Evolutionary conservation across 2,888 invertebrate genomes (phyloP), one percentile per base, ranked within the genome.

Genomic region (Dioctria rufipes): DNA sequence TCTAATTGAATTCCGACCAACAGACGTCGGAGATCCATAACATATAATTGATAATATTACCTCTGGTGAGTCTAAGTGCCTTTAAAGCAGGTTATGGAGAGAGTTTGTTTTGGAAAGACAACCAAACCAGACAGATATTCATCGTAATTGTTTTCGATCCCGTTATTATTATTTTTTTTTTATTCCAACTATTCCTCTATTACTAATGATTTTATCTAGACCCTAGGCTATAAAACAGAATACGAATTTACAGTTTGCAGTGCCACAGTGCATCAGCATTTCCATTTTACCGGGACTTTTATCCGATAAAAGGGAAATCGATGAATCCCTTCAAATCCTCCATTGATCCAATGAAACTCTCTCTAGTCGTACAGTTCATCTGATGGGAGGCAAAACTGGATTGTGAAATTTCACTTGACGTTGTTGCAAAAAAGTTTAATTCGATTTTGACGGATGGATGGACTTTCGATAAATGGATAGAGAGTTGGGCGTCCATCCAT

Each of bases 241-340:
- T 6, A 46, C 9, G 49, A 9, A 11, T 54, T 5, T 46, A 46
- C 46, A 1, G 0, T 46, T 46, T 8, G 46, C 8, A 46, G 46
- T 46, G 8, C 46, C 8, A 6, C 46, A 46, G 8, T 46, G 46
- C 46, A 46, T 46, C 46, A 46, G 46, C 2, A 54, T n/a, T 54
- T 54, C 6, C 4, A 54, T n/a, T 4, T 11, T n/a, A 54, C 54
- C 11, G 4, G 11, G 54, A 54, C 6, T 11, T 77, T 63, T 43
- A 77, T 77, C 77, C 77, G 61, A 77, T 77, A 77, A 63, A 63
- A 77, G 63, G 25, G 63, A 77, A 77, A 77, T 77, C 77, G 63
- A 77, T 77, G n/a, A 37, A 77, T 77, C 77, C 77, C 49, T 77
- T 63, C 61, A 77, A 77, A 77, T 77, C 77, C 77, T 77, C 63